Evolutionary conservation across 2,797 vertebrate species (phyloP), one percentile per base, ranked within the genome.

Genomic region (Paramormyrops hopkinsi): DNA sequence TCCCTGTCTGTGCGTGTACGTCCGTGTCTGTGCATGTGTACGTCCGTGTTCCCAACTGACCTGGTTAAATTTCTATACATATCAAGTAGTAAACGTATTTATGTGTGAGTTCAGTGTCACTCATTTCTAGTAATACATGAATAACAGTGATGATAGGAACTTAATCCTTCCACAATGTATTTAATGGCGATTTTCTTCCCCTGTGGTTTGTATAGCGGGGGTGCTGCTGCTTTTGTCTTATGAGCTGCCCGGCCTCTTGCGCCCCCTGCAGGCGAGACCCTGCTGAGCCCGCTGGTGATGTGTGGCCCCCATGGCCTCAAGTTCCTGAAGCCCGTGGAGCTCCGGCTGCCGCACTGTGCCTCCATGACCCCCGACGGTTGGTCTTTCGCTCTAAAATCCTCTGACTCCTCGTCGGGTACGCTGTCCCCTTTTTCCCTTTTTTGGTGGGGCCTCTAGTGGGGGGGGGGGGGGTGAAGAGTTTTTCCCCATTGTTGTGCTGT

Each of bases 351-450:
- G 96, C 99, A 99, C 93, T 99, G 98, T 99, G 98, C 99, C 97
- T 99, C 99, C 95, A 99, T 99, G 99, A 99, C 98, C 96, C 98
- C 99, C 98, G 99, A 99, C 98, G 98, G 99, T 99, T 99, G 99
- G 99, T 99, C 99, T 99, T 99, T 99, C 99, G 99, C 98, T 99
- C 98, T 99, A 98, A 99, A 99, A 99, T 99, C 98, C 97, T 99
- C 99, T 96, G 98, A 99, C 98, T 99, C 98, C 97, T 99, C 98
- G 97, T 99, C 98, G 98, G 99, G 99, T 99, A 97, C 93, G 98
- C 98, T 97, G 97, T 97, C 96, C 97, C 97, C 97, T 97, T 97
- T 98, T 96, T 97, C 95, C 95, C 95, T 97, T 96, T 96, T 96
- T 96, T 96, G 96, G 96, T 97, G 93, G 93, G 19, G 44, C 19